These are phyloP conservation scores for Pelmatolapia mariae DNA, from an alignment of 2,113 vertebrate species.

Conservation along the genomic window DNA sequence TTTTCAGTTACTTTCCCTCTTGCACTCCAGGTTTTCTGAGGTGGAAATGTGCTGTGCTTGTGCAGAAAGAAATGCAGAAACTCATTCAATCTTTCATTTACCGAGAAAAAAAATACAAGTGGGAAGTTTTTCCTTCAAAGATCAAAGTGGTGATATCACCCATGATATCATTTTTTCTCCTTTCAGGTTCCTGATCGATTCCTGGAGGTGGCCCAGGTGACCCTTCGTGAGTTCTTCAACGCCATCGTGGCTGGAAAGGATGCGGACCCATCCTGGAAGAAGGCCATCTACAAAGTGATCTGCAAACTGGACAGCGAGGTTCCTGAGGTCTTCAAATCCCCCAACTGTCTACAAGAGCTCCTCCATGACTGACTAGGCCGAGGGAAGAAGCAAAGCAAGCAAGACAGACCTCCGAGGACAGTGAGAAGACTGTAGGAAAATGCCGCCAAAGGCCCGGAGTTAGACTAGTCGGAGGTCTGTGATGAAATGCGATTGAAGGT, in stretches of 20 bases:
- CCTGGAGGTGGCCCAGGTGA: constrained; percentile 97
- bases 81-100: background rate
- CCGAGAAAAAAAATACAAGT: background rate
- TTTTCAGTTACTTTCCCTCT: background rate
- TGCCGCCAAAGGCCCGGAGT: background rate
- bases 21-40: background rate
- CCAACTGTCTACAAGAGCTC: constrained; percentile 97
- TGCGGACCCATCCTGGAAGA: constrained; percentile 98
- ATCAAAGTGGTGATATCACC: background rate
- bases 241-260: constrained; percentile 98
- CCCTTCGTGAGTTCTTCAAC: constrained; percentile 97
- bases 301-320: constrained; percentile 99
- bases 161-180: background rate
- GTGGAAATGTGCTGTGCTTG: background rate
- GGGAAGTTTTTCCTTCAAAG: background rate
- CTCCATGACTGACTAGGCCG: constrained; percentile 80
- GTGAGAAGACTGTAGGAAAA: background rate
- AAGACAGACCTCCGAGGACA: background rate
- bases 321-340: constrained; percentile 97
- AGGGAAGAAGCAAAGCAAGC: background rate
- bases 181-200: constrained; percentile 93
- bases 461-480: background rate
- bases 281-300: constrained; percentile 99
- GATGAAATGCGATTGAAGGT: background rate
- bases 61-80: background rate